Base-by-base conservation (phyloP, 2,888 invertebrate species). In the Torymus texanus region DNA sequence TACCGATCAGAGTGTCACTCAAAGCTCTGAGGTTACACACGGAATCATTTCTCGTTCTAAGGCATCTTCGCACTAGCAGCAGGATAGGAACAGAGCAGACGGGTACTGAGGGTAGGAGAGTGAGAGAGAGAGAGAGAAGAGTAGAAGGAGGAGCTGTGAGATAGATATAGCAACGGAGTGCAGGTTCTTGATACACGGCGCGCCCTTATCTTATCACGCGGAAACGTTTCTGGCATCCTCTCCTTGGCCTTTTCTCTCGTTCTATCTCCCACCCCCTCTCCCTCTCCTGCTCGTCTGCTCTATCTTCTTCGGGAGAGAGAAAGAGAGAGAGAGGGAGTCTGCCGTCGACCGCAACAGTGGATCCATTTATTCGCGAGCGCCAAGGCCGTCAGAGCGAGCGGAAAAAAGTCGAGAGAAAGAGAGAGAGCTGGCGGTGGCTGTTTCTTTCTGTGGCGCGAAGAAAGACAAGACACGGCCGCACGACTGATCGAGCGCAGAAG, bases 301-400 rank as follows among this genome's bases (percentile, higher is more conserved):
- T 74, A 74, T 74, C 74, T 66, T 76, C 51, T 56, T 41, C 14
- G 56, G 21, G 67, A 24, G 73, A 73, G 67, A 24, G 73, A 73
- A 66, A 18, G 67, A 24, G 41, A 41, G 41, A 41, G 67, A 18
- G 73, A 73, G 72, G 24, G 67, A 61, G 70, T 53, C 70, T 81
- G 78, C 81, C 65, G 41, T 73, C 41, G 76, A 41, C 74, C 70
- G 41, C 41, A 77, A 88, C 88, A 88, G 88, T 85, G 87, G 86
- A 84, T 88, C 86, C 88, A 88, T 90, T 90, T 89, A 89, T 89
- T 88, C 88, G 87, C 86, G 85, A 88, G 86, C 85, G 85, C 86
- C 89, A 89, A 88, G 87, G 87, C 83, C 87, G 82, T 74, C 29
- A 13, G 8, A 16, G n/a, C 55, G n/a, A 41, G 21, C 21, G 41